phyloP scores from a whole-genome alignment of 64 coral and sea anemone species.

The Platygyra sinensis region DNA sequence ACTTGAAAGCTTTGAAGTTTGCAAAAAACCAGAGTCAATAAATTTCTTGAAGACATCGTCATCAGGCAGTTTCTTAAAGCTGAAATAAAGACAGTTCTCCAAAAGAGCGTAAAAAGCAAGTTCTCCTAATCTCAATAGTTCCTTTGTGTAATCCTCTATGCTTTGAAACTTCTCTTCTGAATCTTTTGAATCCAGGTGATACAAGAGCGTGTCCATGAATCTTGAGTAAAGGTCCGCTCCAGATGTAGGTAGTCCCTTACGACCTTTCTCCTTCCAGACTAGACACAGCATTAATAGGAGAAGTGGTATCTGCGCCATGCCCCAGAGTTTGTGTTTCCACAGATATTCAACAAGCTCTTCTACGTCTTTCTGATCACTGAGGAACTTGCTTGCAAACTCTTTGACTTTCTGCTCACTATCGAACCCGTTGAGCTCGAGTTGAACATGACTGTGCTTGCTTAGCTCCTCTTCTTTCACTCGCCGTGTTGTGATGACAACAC shows the following conservation, averaged over 20 bases:
- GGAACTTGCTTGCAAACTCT: constrained; percentile 25
- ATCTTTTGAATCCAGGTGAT: constrained; percentile 9
- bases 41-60: not conserved
- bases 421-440: constrained; percentile 47
- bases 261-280: constrained; percentile 39
- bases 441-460: not conserved
- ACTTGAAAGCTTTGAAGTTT: constrained; percentile 28
- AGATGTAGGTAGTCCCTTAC: constrained; percentile 6
- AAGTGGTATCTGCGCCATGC: constrained; percentile 50
- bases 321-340: not conserved
- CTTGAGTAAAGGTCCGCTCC: constrained; percentile 41
- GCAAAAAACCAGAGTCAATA: constrained; percentile 42
- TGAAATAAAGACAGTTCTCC: constrained; percentile 19
- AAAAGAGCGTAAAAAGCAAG: constrained; percentile 48
- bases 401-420: not conserved
- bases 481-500: constrained; percentile 34
- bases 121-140: constrained; percentile 32
- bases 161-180: not conserved
- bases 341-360: constrained; percentile 25
- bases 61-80: not conserved
- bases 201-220: constrained; percentile 5
- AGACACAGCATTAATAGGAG: constrained; percentile 50
- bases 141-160: constrained; percentile 9
- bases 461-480: constrained; percentile 30
- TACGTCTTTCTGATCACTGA: not conserved